phyloP scores from a whole-genome alignment of 2,797 vertebrate species.

The Parambassis ranga region DNA sequence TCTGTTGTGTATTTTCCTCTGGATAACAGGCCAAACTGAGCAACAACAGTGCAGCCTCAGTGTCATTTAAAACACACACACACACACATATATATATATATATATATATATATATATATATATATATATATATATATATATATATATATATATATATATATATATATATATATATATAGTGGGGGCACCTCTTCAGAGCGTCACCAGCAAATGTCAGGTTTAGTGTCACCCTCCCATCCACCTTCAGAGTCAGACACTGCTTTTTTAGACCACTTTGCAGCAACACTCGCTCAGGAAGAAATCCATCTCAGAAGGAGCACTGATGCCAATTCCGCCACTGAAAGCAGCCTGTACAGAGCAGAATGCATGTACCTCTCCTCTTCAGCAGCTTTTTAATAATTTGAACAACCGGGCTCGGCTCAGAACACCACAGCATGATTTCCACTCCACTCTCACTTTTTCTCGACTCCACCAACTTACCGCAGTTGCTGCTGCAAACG shows the following conservation, averaged over 20 bases:
- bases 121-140: no score
- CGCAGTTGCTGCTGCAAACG: conserved; percentile 28
- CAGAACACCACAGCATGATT: conserved; percentile 41
- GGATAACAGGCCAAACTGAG: conserved; percentile 16
- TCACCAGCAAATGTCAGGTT: conserved; percentile 45
- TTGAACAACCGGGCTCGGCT: conserved; percentile 43
- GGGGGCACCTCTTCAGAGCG: conserved; percentile 14
- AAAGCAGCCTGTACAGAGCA: conserved; percentile 37
- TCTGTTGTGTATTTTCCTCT: conserved; percentile 13
- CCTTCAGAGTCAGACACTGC: conserved; percentile 37
- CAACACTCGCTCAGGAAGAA: conserved; percentile 44
- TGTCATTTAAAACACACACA: no score
- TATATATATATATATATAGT: no score
- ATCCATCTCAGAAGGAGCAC: conserved; percentile 51
- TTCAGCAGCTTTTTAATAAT: conserved; percentile 65
- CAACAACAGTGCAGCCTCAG: conserved; percentile 9
- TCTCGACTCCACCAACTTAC: conserved; percentile 59
- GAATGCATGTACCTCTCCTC: conserved; percentile 45
- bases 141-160: no score
- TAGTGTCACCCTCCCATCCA: conserved; percentile 35
- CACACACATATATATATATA: no score
- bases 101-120: no score
- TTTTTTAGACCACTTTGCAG: conserved; percentile 46
- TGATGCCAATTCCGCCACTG: conserved; percentile 36
- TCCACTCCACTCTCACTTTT: conserved; percentile 41